Base-by-base conservation (phyloP, 2,888 invertebrate genomes). In the Eupithecia tripunctaria region DNA sequence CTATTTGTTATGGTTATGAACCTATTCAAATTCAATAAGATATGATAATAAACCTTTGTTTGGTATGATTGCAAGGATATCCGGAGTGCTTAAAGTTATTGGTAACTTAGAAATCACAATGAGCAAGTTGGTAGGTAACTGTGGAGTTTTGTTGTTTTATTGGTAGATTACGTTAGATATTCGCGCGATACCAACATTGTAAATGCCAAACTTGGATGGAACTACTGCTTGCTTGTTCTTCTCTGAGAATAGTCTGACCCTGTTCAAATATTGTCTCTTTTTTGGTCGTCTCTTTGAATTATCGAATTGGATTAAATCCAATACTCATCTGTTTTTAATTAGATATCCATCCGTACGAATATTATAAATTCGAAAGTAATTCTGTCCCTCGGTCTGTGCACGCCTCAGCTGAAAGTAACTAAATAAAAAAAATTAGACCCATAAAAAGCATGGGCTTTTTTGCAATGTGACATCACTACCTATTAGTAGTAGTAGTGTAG, bases 21-120 rank as follows among this genome's bases (percentile, higher is more conserved):
- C 5, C 56, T 10, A 56, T 56, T 56, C 25, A 56, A 25, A 56
- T 56, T 56, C 25, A 56, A 56, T 56, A 56, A 56, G 56, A 56
- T 56, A 56, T 21, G 21, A 51, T 21, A 51, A 51, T 25, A 56
- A 56, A 25, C 12, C 56, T 14, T 56, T 56, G 56, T 56, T 25
- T 56, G 56, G 56, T 56, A 25, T 14, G 21, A 56, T 56, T 56
- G 56, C 21, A 4, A 56, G 56, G 56, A 56, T 25, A 25, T 56
- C 56, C 56, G 4, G 56, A 56, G 56, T 56, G 25, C 21, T 56
- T 4, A 1, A 56, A 56, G 12, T 25, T 56, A 56, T 56, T 56
- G 21, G 21, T 56, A 56, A 25, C 56, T 56, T 56, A 56, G 5
- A 25, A 51, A 56, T 25, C 56, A 56, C 56, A 56, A 51, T 21